Evolutionary conservation across 2,113 vertebrate genomes (phyloP), one percentile per base, ranked within the genome.

Genomic region (Gnathonemus echidnorhynchus): DNA sequence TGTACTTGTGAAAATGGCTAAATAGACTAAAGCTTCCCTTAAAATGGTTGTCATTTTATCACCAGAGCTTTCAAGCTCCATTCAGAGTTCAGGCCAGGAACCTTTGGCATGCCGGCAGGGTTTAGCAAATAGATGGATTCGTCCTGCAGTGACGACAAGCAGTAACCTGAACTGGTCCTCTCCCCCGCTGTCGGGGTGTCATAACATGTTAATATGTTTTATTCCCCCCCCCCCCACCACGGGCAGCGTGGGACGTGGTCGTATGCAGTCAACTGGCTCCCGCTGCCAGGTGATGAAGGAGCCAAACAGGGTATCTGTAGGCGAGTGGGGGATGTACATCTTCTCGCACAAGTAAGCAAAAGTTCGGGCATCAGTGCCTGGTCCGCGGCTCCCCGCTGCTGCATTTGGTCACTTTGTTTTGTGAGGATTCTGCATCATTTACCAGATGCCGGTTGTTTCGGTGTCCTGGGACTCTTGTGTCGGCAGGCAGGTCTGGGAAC

Each of bases 71-170:
- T 27, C 24, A 74, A 74, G 31, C 70, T 35, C 3, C 13, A 17
- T 74, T 39, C 31, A 39, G 13, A 17, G n/a, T 74, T 35, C 13
- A 77, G 27, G 35, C 31, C 31, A 19, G 70, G 15, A 77, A 15
- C 8, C 62, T 66, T 10, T 27, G n/a, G 62, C 62, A 27, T 27
- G 24, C 24, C 7, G 56, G 24, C 70, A 17, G 11, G 89, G 62
- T 91, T 93, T 90, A 91, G 90, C 89, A 90, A 84, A 91, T 88
- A 77, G 89, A 89, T 52, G 49, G 31, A 90, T 85, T 91, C 88
- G 88, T 84, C 83, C 89, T 53, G 42, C 39, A 24, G 39, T 45
- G 4, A 86, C 7, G 24, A 45, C 50, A 45, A 24, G 46, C 58
- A 27, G 49, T 88, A 31, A 89, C 21, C 89, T 66, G 17, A 48